Percentiles rank a stretch among this genome's conserved stretches.
Evolutionary conservation across 2,888 invertebrate genomes (phyloP).

Genomic region (Drosophila imparisetae): DNA sequence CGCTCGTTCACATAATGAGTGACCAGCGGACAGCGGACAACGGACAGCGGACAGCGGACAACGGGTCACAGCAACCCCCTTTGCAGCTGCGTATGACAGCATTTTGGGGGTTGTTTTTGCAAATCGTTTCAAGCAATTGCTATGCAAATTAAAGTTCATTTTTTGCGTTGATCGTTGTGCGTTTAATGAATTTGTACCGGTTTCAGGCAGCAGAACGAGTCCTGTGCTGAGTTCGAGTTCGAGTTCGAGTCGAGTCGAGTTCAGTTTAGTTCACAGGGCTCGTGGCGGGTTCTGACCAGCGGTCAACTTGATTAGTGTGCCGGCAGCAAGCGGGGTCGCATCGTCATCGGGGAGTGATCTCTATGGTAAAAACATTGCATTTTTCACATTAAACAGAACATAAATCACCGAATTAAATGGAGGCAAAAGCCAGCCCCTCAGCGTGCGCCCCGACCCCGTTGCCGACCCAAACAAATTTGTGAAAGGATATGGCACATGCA

Average conservation of each 20-base stretch:
- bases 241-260: constrained; percentile 1
- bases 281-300: constrained; percentile 68
- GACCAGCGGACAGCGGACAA: constrained; percentile 44
- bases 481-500: constrained; percentile 23
- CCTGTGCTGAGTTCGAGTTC: constrained; percentile 10
- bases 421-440: constrained; percentile 48
- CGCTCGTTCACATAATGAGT: constrained; percentile 19
- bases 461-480: constrained; percentile 60
- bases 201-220: constrained; percentile 22
- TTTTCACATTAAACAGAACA: constrained; percentile 83
- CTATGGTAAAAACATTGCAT: constrained; percentile 82
- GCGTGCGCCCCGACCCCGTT: constrained; percentile 18
- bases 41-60: constrained; percentile 8
- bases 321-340: constrained; percentile 59
- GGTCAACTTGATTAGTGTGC: constrained; percentile 82
- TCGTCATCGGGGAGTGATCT: constrained; percentile 80
- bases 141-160: constrained; percentile 79
- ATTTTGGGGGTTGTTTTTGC: constrained; percentile 47
- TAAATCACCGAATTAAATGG: constrained; percentile 82
- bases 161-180: constrained; percentile 63
- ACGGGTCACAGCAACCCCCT: constrained; percentile 19
- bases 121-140: constrained; percentile 70
- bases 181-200: constrained; percentile 75
- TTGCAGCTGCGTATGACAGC: constrained; percentile 57
- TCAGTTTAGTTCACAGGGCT: constrained; percentile 13